Evolutionary conservation across 1,140 invertebrate genomes (phyloP).

Genomic region (Achroia grisella): DNA sequence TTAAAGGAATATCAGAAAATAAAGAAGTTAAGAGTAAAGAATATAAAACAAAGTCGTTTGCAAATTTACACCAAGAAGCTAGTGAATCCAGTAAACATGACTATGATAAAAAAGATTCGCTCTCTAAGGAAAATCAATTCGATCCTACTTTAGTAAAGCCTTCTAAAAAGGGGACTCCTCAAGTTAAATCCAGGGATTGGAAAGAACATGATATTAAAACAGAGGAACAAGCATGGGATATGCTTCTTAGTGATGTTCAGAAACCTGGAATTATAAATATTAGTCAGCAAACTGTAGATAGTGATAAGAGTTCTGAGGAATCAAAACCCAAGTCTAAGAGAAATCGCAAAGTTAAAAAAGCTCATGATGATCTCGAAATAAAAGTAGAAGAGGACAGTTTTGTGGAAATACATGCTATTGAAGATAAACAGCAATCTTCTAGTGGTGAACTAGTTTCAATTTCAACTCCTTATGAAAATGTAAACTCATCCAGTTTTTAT

Average conservation of each 20-base stretch:
- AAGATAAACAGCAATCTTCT: slow-evolving; percentile 42
- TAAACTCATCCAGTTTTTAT: slow-evolving; percentile 32
- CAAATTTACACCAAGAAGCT: too few species aligned
- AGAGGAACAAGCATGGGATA: slow-evolving; percentile 61
- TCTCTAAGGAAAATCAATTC: neutral
- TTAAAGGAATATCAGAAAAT: too few species aligned
- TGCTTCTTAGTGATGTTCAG: slow-evolving; percentile 46
- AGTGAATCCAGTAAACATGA: neutral
- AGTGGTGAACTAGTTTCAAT: slow-evolving; percentile 57
- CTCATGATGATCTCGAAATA: slow-evolving; percentile 34
- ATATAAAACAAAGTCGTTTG: too few species aligned
- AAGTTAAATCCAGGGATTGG: neutral
- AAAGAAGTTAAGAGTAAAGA: too few species aligned
- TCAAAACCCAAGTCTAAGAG: slow-evolving; percentile 55
- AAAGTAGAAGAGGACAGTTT: slow-evolving; percentile 61
- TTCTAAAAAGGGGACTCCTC: neutral
- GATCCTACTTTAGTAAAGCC: neutral
- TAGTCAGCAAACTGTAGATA: slow-evolving; percentile 9
- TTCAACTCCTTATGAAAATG: slow-evolving; percentile 48
- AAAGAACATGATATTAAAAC: slow-evolving; percentile 32
- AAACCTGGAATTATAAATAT: slow-evolving; percentile 16
- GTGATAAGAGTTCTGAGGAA: slow-evolving; percentile 40
- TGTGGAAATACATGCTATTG: slow-evolving; percentile 62
- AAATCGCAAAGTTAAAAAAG: slow-evolving; percentile 45
- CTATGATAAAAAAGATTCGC: neutral